Evolutionary conservation across 2,113 vertebrate genomes (phyloP), one percentile per base, ranked within the genome.

Genomic region (Agapornis roseicollis): DNA sequence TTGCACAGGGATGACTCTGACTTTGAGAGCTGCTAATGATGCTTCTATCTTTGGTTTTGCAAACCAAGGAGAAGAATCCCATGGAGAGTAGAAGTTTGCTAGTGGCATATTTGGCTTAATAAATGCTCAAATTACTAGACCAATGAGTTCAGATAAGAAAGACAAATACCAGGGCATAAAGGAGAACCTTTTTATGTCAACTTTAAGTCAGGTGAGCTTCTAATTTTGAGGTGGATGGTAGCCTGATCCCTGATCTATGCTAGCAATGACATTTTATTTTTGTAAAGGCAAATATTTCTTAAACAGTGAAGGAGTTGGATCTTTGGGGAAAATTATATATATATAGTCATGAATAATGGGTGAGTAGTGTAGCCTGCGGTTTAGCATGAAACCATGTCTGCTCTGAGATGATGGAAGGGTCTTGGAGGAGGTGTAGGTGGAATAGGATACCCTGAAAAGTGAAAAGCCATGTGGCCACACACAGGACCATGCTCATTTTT

Each of bases 1-100:
- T 29, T 73, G 31, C 0, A 1, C 2, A 5, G n/a, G 56, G 47
- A n/a, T n/a, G n/a, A n/a, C n/a, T n/a, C n/a, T 44, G 50, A 19
- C 49, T 49, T 31, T 18, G 35, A 29, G 31, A 73, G 44, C 44
- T 91, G 35, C 42, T 33, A 17, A 17, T 0, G 1, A 1, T 1
- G 19, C 65, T 79, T 55, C 28, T 88, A 0, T 13, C 70, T 53
- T 17, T 37, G 53, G 37, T 69, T 72, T 85, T 73, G 44, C 50
- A 77, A 93, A 68, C 18, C 8, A 50, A 31, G 31, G 20, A 56
- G 44, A 66, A 63, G 46, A 55, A 12, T 37, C 76, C 37, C 12
- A 13, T 49, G 61, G 15, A 44, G 27, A 85, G 4, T 37, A 64
- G 41, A 22, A 64, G 35, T 2, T 94, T 76, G 22, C 16, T 60